These are phyloP conservation scores for Drosophila fulvimacula DNA, from an alignment of 2,888 invertebrate genomes.

Conservation along the genomic window DNA sequence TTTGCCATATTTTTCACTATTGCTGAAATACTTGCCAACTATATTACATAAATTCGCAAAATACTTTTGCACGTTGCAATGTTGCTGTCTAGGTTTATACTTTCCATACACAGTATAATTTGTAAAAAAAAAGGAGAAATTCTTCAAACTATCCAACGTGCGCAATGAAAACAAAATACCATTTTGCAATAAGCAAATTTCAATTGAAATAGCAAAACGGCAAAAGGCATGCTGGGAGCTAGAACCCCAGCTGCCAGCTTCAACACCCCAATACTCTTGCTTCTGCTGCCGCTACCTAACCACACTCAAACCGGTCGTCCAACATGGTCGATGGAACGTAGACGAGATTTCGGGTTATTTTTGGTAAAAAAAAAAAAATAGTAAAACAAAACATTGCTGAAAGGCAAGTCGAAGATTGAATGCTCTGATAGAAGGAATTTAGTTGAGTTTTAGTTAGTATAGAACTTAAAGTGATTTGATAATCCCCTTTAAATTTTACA, in stretches of 20 bases:
- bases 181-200: conserved; percentile 76
- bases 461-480: too few relatives aligned
- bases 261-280: not conserved
- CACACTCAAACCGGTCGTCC: conserved; percentile 11
- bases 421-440: not conserved
- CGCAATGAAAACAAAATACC: conserved; percentile 54
- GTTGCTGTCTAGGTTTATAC: conserved; percentile 54
- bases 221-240: conserved; percentile 55
- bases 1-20: conserved; percentile 4
- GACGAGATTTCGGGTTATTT: conserved; percentile 28
- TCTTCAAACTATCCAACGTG: conserved; percentile 55
- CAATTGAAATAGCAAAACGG: conserved; percentile 75
- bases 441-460: not conserved
- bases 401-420: not conserved
- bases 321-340: conserved; percentile 35
- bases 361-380: conserved; percentile 6
- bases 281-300: not conserved
- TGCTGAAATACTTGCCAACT: conserved; percentile 54
- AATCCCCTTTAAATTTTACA: too few relatives aligned
- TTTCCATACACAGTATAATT: conserved; percentile 33
- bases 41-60: conserved; percentile 72
- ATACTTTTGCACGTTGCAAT: conserved; percentile 61
- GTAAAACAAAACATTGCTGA: not conserved
- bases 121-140: conserved; percentile 46
- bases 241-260: not conserved